Base-by-base conservation (phyloP, 2,888 invertebrate species). In the Esperia sulphurella region DNA sequence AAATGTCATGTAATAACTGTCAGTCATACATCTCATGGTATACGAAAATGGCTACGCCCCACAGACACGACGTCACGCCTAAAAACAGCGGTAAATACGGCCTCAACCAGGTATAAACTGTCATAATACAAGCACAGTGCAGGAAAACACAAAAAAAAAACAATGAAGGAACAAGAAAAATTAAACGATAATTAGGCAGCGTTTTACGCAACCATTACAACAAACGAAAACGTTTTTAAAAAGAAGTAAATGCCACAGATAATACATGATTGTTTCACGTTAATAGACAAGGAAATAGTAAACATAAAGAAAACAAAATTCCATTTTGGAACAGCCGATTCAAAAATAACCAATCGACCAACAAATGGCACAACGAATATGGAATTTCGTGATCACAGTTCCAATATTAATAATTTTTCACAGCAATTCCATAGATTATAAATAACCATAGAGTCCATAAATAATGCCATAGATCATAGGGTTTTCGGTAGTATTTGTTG, bases 1-100 rank as follows among this genome's bases (percentile, higher is more conserved):
- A 14, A 14, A 14, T 14, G 40, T 9, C 14, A 14, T 9, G n/a
- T 14, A 40, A 14, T 5, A 14, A 7, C 44, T 53, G 68, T 82
- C 75, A 83, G 55, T 79, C 76, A 58, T 84, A 83, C 52, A 86
- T 65, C 49, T 88, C 83, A 64, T 88, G 86, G 52, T 88, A 90
- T 3, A 88, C 79, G 46, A 89, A 76, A 50, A 90, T 79, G n/a
- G 88, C 88, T 40, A 90, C 84, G 81, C 96, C 96, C 95, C 96
- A 96, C 86, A 96, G 91, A 91, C 96, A 96, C 80, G 95, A 95
- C 78, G 96, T 95, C 82, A 96, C 93, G 85, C 96, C 96, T 91
- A 96, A 93, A 92, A 95, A 94, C 85, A 96, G 91, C 72, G 96
- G 95, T 91, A 95, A 83, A 70, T 92, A 92, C 71, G 91, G 91